Evolutionary conservation across 2,888 invertebrate species (phyloP).

Genomic region (Diachrysia chrysitis): DNA sequence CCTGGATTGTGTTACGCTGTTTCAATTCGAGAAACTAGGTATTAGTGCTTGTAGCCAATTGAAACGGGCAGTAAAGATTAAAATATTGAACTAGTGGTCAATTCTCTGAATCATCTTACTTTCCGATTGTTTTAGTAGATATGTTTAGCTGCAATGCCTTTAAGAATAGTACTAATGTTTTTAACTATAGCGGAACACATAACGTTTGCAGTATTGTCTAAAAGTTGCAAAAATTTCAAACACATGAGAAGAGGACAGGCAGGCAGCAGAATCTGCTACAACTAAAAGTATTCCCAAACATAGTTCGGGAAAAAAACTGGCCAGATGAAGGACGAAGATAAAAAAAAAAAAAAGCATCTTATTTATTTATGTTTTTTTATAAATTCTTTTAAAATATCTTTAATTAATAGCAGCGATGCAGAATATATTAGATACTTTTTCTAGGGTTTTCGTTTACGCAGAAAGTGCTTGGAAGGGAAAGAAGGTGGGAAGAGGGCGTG

Average conservation of each 20-base stretch:
- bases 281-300: no score
- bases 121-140: constrained; percentile 23
- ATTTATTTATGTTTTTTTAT: no score
- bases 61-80: constrained; percentile 46
- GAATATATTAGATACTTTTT: constrained; percentile 47
- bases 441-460: constrained; percentile 69
- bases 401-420: no score
- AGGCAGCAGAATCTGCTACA: no score
- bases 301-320: no score
- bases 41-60: constrained; percentile 48
- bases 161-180: neutral
- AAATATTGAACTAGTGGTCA: constrained; percentile 37
- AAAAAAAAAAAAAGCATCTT: no score
- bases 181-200: neutral
- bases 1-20: constrained; percentile 40
- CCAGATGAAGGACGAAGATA: no score
- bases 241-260: no score
- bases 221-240: no score
- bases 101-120: neutral
- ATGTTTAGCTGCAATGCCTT: constrained; percentile 8
- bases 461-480: constrained; percentile 58
- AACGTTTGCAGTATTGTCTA: no score
- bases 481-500: constrained; percentile 40
- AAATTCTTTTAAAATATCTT: no score
- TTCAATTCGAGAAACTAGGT: constrained; percentile 54